Evolutionary conservation across 1,140 invertebrate genomes (phyloP), one percentile per base, ranked within the genome.

Genomic region (Lepidostoma basale): DNA sequence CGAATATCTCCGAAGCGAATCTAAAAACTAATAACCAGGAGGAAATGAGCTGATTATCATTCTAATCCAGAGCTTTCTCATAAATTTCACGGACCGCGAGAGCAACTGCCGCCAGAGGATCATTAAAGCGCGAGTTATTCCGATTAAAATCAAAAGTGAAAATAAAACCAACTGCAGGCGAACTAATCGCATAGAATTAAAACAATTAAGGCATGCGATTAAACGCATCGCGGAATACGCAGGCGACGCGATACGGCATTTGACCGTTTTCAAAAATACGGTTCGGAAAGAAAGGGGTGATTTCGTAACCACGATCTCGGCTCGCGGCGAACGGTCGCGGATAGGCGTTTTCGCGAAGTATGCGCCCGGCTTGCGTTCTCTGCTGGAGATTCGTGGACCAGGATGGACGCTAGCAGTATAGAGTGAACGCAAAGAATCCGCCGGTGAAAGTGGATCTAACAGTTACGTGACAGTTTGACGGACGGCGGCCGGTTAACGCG

Each of bases 211-310:
- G 52, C 52, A 22, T 56, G 28, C 52, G 28, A 56, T 56, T 56
- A 56, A 33, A 56, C 52, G 52, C 52, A 56, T 39, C 52, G 52
- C 28, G 52, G 28, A 20, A 18, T 56, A 22, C 36, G 52, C 52
- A 56, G 44, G 5, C 6, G 3, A 47, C 44, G 44, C 10, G 8
- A 47, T 10, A 10, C 20, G 9, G 23, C 44, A 8, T 23, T 0
- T 10, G 14, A 12, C 20, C 44, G 20, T 9, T 5, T 36, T n/a
- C 9, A 36, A n/a, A n/a, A 9, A 5, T 5, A 36, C 33, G 2
- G 33, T 9, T 9, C 5, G 9, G 9, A 36, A 1, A 6, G 33
- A n/a, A 1, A n/a, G 14, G 14, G 14, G 5, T 36, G 5, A 36
- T 5, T 1, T 36, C 1, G 33, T 36, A 12, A 9, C 10, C 1